Base-by-base conservation (phyloP, 2,888 invertebrate genomes). In the Ichneumon xanthorius region DNA sequence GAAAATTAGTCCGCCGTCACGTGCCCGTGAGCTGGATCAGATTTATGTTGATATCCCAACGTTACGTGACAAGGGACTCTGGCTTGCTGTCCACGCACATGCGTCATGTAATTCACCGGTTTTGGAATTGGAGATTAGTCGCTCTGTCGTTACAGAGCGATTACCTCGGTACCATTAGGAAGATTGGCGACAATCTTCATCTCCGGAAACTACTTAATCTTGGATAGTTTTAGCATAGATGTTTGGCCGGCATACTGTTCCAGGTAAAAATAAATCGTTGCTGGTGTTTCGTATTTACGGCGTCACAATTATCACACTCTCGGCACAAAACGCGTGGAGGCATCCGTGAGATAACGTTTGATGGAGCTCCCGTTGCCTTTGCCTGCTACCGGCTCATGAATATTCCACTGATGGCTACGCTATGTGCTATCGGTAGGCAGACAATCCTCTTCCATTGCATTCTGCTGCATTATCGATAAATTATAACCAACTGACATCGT, bases 381-480 rank as follows among this genome's bases (percentile, higher is more conserved):
- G 37, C 37, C 50, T 40, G 58, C 50, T 72, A 71, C 80, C 55
- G 76, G 71, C 50, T 84, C 80, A 77, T 84, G 84, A 84, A 84
- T 84, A 84, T 84, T 84, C 72, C 76, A 37, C 30, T 50, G 61
- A 84, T 65, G 50, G 58, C 22, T 26, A 45, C 61, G 26, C 26
- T n/a, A 14, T 73, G 30, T 73, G 48, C 37, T 72, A 19, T 67
- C 76, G 37, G 6, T 19, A 58, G 30, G 48, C 14, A 40, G 58
- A 75, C 37, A 63, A 33, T 11, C 33, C 33, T 75, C 16, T 65
- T 55, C 33, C 40, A 50, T 22, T 33, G 63, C 53, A 45, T 30
- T 79, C 65, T 48, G 71, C 11, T 55, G 55, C 63, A n/a, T 50
- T 75, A 76, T 71, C 58, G 71, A 80, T 79, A 71, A 80, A 84